Evolutionary conservation across 92 coral and sea anemone species (phyloP), one percentile per base, ranked within the genome.

Genomic region (Muricea muricata): DNA sequence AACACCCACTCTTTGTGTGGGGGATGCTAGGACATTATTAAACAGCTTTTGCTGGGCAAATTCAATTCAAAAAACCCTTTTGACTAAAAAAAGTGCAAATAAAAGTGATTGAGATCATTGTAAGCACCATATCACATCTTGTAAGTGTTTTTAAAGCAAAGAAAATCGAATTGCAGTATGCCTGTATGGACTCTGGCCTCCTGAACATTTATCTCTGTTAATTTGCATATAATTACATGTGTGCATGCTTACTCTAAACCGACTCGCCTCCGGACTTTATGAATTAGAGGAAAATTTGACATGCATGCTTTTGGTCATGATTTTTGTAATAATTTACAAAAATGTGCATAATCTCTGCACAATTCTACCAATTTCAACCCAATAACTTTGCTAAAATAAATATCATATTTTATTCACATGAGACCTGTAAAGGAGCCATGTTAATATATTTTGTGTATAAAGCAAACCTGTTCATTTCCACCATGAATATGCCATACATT

Each of bases 191-290:
- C 1, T 71, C 33, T 42, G 57, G 55, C 56, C 78, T 71, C 25
- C 47, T 71, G 39, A 40, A 71, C 7, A 40, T 20, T 71, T 71
- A 71, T 71, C 78, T 40, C 20, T 71, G 23, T 15, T 68, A 32
- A 68, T 68, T 71, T 71, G 52, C 78, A 71, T 71, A 35, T 71
- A n/a, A 46, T 40, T 40, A n/a, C n/a, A 71, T 71, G 78, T 71
- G 6, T n/a, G 0, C 7, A 29, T 50, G 1, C 14, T 71, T 23
- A 23, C 20, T 33, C 47, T 10, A 52, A 52, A 18, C 26, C 20
- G 20, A 37, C 32, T 33, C 46, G 41, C 75, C 52, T 71, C 56
- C 29, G 40, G 75, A 32, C 9, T 1, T 26, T 68, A 1, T 37
- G n/a, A 68, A 68, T 18, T 71, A 40, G 42, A 37, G 17, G 21